Percentiles rank a stretch among this genome's conserved stretches.
Evolutionary conservation across 1,140 invertebrate genomes (phyloP).

Genomic region (Hirudo medicinalis): DNA sequence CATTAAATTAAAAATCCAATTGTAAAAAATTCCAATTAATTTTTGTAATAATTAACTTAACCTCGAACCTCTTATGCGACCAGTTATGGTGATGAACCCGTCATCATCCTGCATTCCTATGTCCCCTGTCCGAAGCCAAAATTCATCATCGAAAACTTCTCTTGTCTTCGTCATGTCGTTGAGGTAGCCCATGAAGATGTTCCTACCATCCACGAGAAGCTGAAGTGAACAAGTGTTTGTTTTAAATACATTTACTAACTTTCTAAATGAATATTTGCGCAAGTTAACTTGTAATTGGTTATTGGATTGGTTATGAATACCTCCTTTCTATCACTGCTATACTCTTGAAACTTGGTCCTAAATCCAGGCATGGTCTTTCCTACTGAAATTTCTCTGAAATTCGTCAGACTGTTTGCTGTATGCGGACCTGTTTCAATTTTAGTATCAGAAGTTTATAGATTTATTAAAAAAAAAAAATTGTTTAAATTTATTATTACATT

Average conservation of each 20-base stretch:
- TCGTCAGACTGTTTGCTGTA: too few relatives aligned
- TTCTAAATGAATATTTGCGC: constrained; percentile 31
- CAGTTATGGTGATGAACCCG: constrained; percentile 64
- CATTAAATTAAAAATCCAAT: too few relatives aligned
- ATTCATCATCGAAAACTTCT: constrained; percentile 56
- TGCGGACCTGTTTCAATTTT: too few relatives aligned
- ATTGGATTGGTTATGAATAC: not conserved
- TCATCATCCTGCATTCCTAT: constrained; percentile 62
- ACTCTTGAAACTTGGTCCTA: not conserved
- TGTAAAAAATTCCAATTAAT: too few relatives aligned
- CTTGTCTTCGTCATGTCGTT: constrained; percentile 58
- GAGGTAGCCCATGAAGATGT: constrained; percentile 82
- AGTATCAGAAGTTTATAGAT: too few relatives aligned
- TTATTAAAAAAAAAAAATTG: too few relatives aligned
- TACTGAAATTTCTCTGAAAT: too few relatives aligned
- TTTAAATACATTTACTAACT: constrained; percentile 50
- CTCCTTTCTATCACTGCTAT: not conserved
- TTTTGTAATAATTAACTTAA: not conserved
- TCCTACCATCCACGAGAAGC: constrained; percentile 59
- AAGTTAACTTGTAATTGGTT: not conserved
- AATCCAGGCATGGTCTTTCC: too few relatives aligned
- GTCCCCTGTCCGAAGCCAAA: constrained; percentile 69
- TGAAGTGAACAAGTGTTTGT: constrained; percentile 24
- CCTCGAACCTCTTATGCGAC: constrained; percentile 56
- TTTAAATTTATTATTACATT: too few relatives aligned